Evolutionary conservation across 2,113 vertebrate species (phyloP), one percentile per base, ranked within the genome.

Genomic region (Dicerorhinus sumatrensis): DNA sequence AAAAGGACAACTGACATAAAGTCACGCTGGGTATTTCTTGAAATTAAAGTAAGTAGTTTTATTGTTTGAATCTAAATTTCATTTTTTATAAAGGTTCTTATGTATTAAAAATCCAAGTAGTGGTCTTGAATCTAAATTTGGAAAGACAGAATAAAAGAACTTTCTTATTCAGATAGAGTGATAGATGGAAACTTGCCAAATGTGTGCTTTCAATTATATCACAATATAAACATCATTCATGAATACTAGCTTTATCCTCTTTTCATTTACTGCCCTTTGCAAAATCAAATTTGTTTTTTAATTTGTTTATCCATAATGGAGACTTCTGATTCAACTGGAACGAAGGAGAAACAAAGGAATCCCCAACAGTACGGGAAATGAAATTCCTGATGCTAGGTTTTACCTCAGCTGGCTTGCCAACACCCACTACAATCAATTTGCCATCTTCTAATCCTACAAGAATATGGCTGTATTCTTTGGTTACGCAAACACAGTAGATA

Each of bases 361-460:
- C 99, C 98, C 97, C 99, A 98, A 99, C 98, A 98, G 99, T 99
- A 98, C 97, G 98, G 97, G 99, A 99, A 98, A 99, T 98, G 98
- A 99, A 99, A 99, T 99, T 99, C 98, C 98, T 98, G 98, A 99
- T 98, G 42, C 98, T 99, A 98, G 98, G 98, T 98, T 99, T 99
- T 99, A 99, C 99, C 99, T 99, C 99, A 75, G 99, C 99, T 63
- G 99, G 99, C 97, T 99, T 99, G 92, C 99, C 99, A 98, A 99
- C 99, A 95, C 99, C 99, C 93, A 99, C 99, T 96, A 99, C 99
- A 99, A 99, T 99, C 98, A 99, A 98, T 98, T 99, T 99, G 98
- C 99, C 99, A 0, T 99, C 99, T 98, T 99, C 99, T 89, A 99
- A 99, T 76, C 99, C 99, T 96, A 99, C 99, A 88, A 99, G 99